Evolutionary conservation across 2,888 invertebrate genomes (phyloP).

Genomic region (Troilus luridus): DNA sequence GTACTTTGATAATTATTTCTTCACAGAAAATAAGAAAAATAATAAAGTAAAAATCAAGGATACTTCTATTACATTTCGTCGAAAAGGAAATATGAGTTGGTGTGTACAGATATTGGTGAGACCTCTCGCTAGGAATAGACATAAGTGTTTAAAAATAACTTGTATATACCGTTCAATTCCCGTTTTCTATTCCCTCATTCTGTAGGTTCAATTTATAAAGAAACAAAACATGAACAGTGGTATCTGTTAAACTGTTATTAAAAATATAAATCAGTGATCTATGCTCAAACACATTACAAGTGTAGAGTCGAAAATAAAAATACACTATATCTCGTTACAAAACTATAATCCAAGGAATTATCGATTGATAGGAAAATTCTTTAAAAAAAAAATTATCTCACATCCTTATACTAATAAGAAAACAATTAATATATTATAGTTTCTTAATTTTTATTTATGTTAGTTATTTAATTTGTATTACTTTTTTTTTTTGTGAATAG

Average conservation of each 20-base stretch:
- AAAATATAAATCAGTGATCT: too few relatives aligned
- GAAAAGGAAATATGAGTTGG: background rate
- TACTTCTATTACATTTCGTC: background rate
- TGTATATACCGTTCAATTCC: background rate
- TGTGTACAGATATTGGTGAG: background rate
- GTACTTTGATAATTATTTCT: too few relatives aligned
- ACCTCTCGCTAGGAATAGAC: background rate
- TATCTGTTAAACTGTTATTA: background rate
- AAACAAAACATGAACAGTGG: background rate
- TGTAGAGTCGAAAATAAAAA: background rate
- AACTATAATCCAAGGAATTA: background rate
- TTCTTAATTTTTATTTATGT: too few relatives aligned
- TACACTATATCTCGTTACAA: background rate
- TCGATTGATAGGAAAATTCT: too few relatives aligned
- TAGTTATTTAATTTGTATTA: too few relatives aligned
- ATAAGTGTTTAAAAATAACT: background rate
- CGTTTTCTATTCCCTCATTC: background rate
- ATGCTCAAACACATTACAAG: background rate
- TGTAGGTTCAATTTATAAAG: background rate
- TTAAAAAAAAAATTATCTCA: too few relatives aligned
- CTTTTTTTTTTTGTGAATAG: too few relatives aligned
- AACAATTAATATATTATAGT: too few relatives aligned
- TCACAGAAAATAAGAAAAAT: too few relatives aligned
- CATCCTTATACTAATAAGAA: too few relatives aligned
- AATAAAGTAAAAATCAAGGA: background rate